Conservation (phyloP, 2,888 invertebrate species). For the Pseudoips prasinana region DNA sequence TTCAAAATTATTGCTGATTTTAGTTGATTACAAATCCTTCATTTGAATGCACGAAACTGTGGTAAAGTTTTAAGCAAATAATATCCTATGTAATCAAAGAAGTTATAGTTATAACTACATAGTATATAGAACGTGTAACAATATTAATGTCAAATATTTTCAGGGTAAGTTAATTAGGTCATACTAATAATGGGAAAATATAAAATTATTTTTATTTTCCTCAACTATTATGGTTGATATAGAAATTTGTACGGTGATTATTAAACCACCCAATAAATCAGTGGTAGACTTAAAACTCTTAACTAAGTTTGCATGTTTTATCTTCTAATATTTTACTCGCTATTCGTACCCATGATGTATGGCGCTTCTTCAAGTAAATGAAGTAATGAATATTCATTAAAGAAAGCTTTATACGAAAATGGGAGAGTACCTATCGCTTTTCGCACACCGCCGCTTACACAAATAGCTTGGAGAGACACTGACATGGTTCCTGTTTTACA, state of each 20-base stretch:
- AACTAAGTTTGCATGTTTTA: too few relatives aligned
- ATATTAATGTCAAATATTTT: too few relatives aligned
- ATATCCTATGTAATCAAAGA: too few relatives aligned
- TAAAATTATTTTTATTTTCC: too few relatives aligned
- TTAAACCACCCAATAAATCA: too few relatives aligned
- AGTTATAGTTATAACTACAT: conserved; percentile 32
- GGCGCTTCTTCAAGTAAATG: conserved; percentile 67
- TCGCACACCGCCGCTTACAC: conserved; percentile 42
- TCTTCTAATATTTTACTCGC: conserved; percentile 38
- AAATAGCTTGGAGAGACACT: conserved; percentile 38
- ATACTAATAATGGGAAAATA: neutral
- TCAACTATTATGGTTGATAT: too few relatives aligned
- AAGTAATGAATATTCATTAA: conserved; percentile 69
- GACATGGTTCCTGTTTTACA: conserved; percentile 27
- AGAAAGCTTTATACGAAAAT: conserved; percentile 49
- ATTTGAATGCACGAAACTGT: conserved; percentile 21
- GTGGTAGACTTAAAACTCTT: too few relatives aligned
- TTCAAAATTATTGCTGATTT: conserved; percentile 10
- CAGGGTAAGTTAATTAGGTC: conserved; percentile 17
- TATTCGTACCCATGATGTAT: conserved; percentile 60
- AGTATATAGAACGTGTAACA: conserved; percentile 34
- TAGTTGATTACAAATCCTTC: conserved; percentile 26
- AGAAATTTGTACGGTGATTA: too few relatives aligned
- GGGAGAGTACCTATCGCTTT: conserved; percentile 44
- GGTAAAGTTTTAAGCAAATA: conserved; percentile 29